Conservation (phyloP, 1,140 invertebrate genomes). For the Panulirus ornatus region DNA sequence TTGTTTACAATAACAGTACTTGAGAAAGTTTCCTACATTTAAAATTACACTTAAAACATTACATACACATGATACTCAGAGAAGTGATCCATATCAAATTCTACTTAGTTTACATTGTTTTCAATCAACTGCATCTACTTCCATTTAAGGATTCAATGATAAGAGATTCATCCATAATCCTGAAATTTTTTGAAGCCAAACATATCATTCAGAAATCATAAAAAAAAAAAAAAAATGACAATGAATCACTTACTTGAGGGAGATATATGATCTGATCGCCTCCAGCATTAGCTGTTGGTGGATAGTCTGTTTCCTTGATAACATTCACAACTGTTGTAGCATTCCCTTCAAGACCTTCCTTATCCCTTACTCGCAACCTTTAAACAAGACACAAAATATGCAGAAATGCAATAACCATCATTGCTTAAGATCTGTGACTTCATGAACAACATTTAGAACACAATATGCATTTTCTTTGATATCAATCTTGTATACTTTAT, state of each 20-base stretch:
- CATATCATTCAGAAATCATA: no score
- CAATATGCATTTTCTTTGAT: no score
- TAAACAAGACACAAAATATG: conserved; percentile 65
- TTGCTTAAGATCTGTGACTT: not conserved
- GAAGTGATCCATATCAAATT: no score
- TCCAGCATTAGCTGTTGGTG: conserved; percentile 95
- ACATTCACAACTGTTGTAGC: conserved; percentile 94
- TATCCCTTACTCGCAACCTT: conserved; percentile 93
- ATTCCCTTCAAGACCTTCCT: conserved; percentile 90
- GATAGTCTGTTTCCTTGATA: conserved; percentile 94
- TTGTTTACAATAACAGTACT: not conserved
- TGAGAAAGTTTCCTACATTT: not conserved
- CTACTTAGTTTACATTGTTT: no score
- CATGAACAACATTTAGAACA: not conserved
- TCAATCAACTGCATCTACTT: no score
- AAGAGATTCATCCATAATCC: no score
- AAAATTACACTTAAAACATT: not conserved
- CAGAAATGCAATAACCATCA: not conserved
- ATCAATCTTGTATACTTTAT: no score
- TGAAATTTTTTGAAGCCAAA: no score
- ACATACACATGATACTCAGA: no score
- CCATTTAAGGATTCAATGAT: no score
- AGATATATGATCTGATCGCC: conserved; percentile 93
- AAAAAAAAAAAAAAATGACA: not conserved
- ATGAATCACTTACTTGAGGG: conserved; percentile 79